A percentile compares a stretch with the other conserved stretches of the same genome.
phyloP scores from a whole-genome alignment of 1,140 invertebrate genomes.

The Pseudomyrmex dendroicus region DNA sequence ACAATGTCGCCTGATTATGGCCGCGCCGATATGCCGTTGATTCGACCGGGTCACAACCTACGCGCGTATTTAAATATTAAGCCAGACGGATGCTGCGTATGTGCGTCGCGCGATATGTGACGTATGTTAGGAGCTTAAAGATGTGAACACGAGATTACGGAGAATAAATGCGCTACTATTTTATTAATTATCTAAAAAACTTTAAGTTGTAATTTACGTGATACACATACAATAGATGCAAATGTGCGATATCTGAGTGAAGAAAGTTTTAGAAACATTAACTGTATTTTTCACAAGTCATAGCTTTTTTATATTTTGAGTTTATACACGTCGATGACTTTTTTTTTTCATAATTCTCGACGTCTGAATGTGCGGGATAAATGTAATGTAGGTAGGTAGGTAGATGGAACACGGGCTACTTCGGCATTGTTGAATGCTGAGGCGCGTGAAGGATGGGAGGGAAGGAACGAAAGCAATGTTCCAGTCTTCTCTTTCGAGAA shows the following conservation, averaged over 20 bases:
- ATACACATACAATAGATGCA: too few relatives aligned
- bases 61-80: slow-evolving; percentile 80
- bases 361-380: neutral
- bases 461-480: slow-evolving; percentile 39
- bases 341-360: neutral
- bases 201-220: too few relatives aligned
- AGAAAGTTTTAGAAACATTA: too few relatives aligned
- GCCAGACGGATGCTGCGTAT: slow-evolving; percentile 39
- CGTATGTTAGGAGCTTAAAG: slow-evolving; percentile 30
- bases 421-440: slow-evolving; percentile 8
- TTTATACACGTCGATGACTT: too few relatives aligned
- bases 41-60: slow-evolving; percentile 72
- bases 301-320: too few relatives aligned
- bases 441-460: slow-evolving; percentile 13
- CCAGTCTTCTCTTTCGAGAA: slow-evolving; percentile 34
- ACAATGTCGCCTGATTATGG: slow-evolving; percentile 79
- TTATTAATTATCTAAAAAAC: too few relatives aligned
- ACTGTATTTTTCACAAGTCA: too few relatives aligned
- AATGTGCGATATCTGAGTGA: too few relatives aligned
- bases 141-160: slow-evolving; percentile 22
- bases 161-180: neutral
- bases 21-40: slow-evolving; percentile 69
- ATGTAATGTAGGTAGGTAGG: neutral
- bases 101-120: slow-evolving; percentile 23
- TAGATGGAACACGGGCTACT: neutral